These are phyloP conservation scores for Pelmatolapia mariae DNA, from an alignment of 2,113 vertebrate genomes.

Conservation along the genomic window DNA sequence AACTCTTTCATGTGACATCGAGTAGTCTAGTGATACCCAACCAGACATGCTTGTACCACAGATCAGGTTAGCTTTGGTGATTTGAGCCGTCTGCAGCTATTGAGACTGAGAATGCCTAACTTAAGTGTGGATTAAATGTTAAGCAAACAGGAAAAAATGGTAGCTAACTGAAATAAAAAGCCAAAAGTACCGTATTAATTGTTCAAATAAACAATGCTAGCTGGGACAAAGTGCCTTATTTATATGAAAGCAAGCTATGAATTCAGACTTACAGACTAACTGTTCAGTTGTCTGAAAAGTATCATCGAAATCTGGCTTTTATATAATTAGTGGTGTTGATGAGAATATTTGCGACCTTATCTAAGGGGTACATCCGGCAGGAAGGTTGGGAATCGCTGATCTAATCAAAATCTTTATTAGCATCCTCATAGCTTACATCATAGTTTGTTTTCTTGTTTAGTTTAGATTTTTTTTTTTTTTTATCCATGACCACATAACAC, in stretches of 20 bases:
- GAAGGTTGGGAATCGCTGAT: background rate
- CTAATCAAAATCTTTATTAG: background rate
- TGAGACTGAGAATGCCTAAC: accelerated
- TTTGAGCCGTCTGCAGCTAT: background rate
- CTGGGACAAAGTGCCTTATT: background rate
- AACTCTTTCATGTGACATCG: slow-evolving; percentile 12
- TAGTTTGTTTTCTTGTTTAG: background rate
- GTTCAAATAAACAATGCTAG: background rate
- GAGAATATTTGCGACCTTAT: background rate
- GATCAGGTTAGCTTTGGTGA: background rate
- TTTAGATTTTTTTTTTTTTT: background rate
- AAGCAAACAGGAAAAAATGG: accelerated
- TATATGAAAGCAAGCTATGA: background rate
- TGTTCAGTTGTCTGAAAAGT: background rate
- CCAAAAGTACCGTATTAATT: accelerated
- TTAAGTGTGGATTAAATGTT: background rate
- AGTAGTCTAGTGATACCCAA: background rate
- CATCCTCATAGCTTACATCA: background rate
- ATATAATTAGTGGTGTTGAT: background rate
- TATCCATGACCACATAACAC: background rate
- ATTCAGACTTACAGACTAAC: background rate
- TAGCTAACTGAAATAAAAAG: background rate
- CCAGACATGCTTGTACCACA: background rate
- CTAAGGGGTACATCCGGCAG: accelerated
- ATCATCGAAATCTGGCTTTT: accelerated